Conservation (phyloP, 92 coral and sea anemone species). For the Meandrina meandrites region DNA sequence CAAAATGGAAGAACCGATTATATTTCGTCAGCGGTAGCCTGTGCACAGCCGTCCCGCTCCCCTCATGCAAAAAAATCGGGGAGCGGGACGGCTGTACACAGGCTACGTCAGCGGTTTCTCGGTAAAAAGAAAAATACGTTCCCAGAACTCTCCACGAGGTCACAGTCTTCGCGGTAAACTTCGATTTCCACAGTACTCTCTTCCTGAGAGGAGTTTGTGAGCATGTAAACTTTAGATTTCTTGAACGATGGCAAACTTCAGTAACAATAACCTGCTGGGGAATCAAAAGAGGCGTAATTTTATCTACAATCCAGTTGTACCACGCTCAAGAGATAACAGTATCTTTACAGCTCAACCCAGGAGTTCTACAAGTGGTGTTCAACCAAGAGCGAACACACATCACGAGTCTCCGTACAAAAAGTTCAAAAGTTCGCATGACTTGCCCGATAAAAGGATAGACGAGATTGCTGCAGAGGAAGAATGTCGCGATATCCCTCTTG, state of each 20-base stretch:
- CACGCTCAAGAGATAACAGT: conserved; percentile 18
- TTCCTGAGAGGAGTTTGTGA: neutral
- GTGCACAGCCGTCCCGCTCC: too few species aligned
- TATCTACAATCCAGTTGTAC: conserved; percentile 65
- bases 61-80: too few species aligned
- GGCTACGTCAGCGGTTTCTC: neutral
- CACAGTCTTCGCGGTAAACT: conserved; percentile 53
- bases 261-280: conserved; percentile 19
- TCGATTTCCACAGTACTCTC: neutral
- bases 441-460: conserved; percentile 31
- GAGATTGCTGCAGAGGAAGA: conserved; percentile 66
- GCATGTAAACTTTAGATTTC: neutral
- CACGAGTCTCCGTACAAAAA: conserved; percentile 59
- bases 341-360: neutral
- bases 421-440: conserved; percentile 57
- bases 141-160: conserved; percentile 24
- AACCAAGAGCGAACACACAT: neutral
- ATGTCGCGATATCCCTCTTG: conserved; percentile 69
- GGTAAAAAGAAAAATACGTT: neutral
- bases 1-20: too few species aligned
- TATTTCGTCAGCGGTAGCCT: too few species aligned
- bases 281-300: conserved; percentile 72
- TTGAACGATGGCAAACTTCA: conserved; percentile 26
- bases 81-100: too few species aligned
- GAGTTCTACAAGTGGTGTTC: conserved; percentile 1